Conservation (phyloP, 2,113 vertebrate species). For the Trichechus manatus region DNA sequence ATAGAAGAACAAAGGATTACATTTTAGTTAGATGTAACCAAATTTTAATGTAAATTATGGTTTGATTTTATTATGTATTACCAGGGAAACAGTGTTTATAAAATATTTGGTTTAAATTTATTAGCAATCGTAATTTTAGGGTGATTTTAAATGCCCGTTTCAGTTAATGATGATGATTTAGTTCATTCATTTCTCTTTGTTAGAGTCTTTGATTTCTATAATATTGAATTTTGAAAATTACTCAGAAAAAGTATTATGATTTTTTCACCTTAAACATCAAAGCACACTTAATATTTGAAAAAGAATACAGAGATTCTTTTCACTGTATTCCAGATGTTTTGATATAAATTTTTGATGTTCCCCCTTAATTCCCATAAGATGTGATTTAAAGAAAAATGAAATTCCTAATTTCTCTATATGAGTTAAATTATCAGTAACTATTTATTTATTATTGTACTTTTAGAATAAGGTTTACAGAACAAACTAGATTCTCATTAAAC, state of each 20-base stretch:
- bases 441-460: too few relatives aligned
- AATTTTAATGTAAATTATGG: constrained; percentile 4
- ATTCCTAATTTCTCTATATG: neutral
- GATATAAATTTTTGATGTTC: neutral
- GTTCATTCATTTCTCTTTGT: neutral
- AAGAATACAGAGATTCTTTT: neutral
- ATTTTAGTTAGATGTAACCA: neutral
- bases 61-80: neutral
- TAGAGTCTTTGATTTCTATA: constrained; percentile 26
- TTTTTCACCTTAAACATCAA: neutral
- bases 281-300: neutral
- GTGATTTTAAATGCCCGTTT: neutral
- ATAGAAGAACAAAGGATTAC: neutral
- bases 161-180: neutral
- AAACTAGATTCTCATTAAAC: too few relatives aligned
- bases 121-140: neutral
- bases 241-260: neutral
- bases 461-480: too few relatives aligned
- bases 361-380: neutral
- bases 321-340: neutral
- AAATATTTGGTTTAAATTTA: constrained; percentile 3
- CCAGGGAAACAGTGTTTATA: neutral
- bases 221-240: constrained; percentile 28
- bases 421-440: neutral
- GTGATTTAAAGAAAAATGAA: neutral